Percentiles rank a stretch among this genome's conserved stretches.
Conservation (phyloP, 2,888 invertebrate genomes). For the Apamea epomidion region DNA sequence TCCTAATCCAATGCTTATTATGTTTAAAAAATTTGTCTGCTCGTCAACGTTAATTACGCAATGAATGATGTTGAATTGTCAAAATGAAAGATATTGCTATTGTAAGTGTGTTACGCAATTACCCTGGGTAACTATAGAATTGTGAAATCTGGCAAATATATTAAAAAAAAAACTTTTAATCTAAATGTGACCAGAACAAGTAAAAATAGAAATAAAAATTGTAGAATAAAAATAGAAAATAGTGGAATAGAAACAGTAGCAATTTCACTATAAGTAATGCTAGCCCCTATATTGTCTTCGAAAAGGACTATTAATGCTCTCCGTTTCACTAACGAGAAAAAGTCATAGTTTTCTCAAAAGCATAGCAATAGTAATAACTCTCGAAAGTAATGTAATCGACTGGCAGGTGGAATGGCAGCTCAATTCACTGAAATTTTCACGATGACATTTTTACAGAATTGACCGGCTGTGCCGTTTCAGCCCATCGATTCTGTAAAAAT, state of each 20-base stretch:
- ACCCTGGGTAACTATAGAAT: not conserved
- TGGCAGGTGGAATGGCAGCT: too few species aligned
- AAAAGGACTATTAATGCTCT: not conserved
- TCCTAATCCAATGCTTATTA: not conserved
- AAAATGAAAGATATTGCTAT: not conserved
- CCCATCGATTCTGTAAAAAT: too few species aligned
- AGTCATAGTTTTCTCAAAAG: not conserved
- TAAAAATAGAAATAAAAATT: too few species aligned
- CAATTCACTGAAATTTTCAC: too few species aligned
- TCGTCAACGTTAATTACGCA: not conserved
- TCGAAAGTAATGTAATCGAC: not conserved
- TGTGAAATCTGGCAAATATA: not conserved
- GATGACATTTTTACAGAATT: too few species aligned
- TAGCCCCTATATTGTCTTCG: not conserved
- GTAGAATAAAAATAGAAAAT: too few species aligned
- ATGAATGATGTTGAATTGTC: not conserved
- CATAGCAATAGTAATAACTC: too few species aligned
- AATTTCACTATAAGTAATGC: not conserved
- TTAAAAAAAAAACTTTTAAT: too few species aligned
- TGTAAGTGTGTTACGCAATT: not conserved
- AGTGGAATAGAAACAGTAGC: too few species aligned
- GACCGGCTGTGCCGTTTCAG: not conserved
- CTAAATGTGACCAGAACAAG: too few species aligned
- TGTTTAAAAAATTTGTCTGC: not conserved
- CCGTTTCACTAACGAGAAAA: not conserved